Evolutionary conservation across 2,113 vertebrate species (phyloP), one percentile per base, ranked within the genome.

Genomic region (Nipponia nippon): DNA sequence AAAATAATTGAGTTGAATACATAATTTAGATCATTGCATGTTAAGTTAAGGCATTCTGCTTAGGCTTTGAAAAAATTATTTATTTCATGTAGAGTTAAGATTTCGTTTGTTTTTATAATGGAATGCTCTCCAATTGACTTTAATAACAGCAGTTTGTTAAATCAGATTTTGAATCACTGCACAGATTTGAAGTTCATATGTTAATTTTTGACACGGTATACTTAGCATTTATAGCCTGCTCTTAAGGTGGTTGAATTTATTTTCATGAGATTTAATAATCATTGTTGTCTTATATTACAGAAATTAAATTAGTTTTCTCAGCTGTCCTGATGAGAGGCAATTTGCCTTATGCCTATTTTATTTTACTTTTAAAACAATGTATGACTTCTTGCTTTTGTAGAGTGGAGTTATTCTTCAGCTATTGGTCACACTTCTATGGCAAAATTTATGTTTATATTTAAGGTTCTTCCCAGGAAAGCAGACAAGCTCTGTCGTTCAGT

Each of bases 1-100:
- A 98, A 98, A 98, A 97, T 98, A 98, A 98, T 98, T 98, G 95
- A 97, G 96, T 98, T 98, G 98, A 98, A 98, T 98, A 96, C 85
- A 95, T 97, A 98, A 97, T 98, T 98, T 98, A 98, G 96, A 97
- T 96, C 91, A 85, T 91, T 97, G 62, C 34, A 7, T 91, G 77
- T 93, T 96, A 97, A 94, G 93, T 96, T 97, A 97, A 96, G 82
- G n/a, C 94, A 91, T 97, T 97, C 91, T 59, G 61, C 97, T 96
- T 97, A 96, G 89, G 95, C 93, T 96, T 96, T 96, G 95, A 93
- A 94, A 97, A 98, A 96, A 96, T 89, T 94, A 97, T 97, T 98
- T 98, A 97, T 98, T 96, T 97, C 87, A 44, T 65, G 36, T 65
- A 83, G 50, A 89, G 91, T 93, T 95, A 94, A 93, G 91, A 90